Evolutionary conservation across 64 coral and sea anemone species (phyloP), one percentile per base, ranked within the genome.

Genomic region (Cladopsammia gracilis): DNA sequence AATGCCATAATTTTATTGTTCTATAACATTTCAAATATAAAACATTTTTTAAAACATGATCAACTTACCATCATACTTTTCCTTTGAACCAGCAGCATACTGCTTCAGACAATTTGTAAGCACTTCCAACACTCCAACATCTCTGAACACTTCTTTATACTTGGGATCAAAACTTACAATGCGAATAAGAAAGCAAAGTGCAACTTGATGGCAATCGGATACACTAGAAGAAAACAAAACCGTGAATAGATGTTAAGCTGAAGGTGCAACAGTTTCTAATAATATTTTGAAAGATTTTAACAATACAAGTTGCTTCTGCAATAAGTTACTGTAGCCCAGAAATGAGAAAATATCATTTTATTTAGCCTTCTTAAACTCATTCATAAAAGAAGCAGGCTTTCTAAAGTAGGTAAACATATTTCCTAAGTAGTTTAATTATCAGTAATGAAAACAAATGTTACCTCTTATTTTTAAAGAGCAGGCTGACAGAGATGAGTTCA

Each of bases 381-480:
- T 34, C 34, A 34, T 34, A 34, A 34, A 34, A 34, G 34, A 34
- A 34, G 34, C 34, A 34, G 34, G 34, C 34, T 34, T 34, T 34
- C 34, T 34, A 2, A 34, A 0, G 34, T 34, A 34, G 34, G 34
- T 34, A 34, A 34, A 34, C 34, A 34, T 34, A 34, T 34, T 34
- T 34, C 34, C 34, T 34, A 34, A 34, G 34, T 34, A 34, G 34
- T 2, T 34, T 34, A 34, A 34, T 34, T 34, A 34, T 2, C 34
- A 34, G 34, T 34, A 34, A 34, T 34, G 34, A 34, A 2, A 34
- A 34, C 34, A 34, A 34, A 23, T 92, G 93, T 95, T 90, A 98
- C 97, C 67, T 89, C 64, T 86, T 98, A 75, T 98, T 98, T 51
- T 98, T 98, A 68, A 96, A 98, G 25, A 98, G 77, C 16, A 98